Conservation (phyloP, 1,140 invertebrate species). For the Meloidogyne floridensis region DNA sequence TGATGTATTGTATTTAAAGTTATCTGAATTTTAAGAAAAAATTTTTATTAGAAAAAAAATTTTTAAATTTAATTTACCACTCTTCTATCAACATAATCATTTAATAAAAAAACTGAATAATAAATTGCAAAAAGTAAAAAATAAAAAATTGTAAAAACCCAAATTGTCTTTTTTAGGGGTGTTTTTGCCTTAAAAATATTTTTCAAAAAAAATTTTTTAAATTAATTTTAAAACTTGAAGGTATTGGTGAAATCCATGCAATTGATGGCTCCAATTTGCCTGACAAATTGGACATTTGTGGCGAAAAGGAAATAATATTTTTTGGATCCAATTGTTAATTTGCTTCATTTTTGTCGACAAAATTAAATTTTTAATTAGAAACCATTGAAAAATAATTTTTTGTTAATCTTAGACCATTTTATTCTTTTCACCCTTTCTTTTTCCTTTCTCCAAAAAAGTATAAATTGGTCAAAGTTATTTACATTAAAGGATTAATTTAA, state of each 20-base stretch:
- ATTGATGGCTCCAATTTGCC: constrained; percentile 22
- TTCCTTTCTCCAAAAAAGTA: too few species aligned
- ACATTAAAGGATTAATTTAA: too few species aligned
- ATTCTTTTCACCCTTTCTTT: too few species aligned
- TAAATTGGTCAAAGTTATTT: too few species aligned
- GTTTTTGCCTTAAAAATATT: constrained; percentile 11
- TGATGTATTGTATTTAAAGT: constrained; percentile 34
- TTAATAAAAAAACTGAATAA: constrained; percentile 24
- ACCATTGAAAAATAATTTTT: too few species aligned
- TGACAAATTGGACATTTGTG: constrained; percentile 21
- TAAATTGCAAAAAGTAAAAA: constrained; percentile 24
- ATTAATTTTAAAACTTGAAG: neutral
- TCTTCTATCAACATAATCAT: constrained; percentile 37
- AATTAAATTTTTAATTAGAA: too few species aligned
- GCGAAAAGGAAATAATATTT: neutral
- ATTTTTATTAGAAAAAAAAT: neutral
- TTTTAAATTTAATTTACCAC: constrained; percentile 15
- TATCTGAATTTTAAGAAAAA: constrained; percentile 15
- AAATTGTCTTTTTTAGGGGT: constrained; percentile 21
- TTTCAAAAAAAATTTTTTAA: neutral
- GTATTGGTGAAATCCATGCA: constrained; percentile 31
- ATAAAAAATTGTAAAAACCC: constrained; percentile 17
- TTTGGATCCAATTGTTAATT: neutral
- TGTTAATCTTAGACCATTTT: too few species aligned
- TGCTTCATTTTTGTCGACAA: neutral